These are phyloP conservation scores for Lepisosteus oculatus DNA, from an alignment of 2,113 vertebrate species.

Conservation along the genomic window DNA sequence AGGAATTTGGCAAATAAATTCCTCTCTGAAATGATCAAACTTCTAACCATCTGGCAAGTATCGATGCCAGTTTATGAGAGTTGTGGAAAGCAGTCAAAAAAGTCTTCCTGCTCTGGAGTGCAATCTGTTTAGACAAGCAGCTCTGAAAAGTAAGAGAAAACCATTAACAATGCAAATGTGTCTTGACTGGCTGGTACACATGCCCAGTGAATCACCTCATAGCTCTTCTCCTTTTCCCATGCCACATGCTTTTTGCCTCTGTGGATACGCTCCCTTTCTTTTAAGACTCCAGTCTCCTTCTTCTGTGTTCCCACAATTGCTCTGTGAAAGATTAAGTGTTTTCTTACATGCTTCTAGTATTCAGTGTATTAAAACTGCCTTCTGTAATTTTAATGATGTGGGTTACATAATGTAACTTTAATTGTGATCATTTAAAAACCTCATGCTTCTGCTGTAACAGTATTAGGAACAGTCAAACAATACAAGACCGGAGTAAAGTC, in stretches of 20 bases:
- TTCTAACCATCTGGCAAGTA: constrained; percentile 11
- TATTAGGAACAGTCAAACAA: no score
- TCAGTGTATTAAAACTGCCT: no score
- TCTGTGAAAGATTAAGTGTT: neutral
- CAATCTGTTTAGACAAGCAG: neutral
- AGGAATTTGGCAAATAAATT: constrained; percentile 9
- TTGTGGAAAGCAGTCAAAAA: neutral
- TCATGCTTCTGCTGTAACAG: no score
- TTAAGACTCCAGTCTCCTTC: no score
- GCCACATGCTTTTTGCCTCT: no score
- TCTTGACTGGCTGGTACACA: neutral
- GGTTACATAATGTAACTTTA: no score
- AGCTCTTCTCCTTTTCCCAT: no score
- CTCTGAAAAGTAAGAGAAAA: neutral
- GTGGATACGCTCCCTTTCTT: no score
- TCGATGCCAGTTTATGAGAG: constrained; percentile 6
- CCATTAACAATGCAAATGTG: neutral
- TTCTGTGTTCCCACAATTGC: no score
- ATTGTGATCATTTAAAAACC: no score
- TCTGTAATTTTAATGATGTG: no score
- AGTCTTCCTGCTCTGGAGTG: neutral
- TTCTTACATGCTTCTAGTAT: neutral
- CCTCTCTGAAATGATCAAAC: constrained; percentile 23
- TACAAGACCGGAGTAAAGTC: neutral
- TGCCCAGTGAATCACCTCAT: neutral